phyloP scores from a whole-genome alignment of 2,113 vertebrate genomes.

The Scomber scombrus region DNA sequence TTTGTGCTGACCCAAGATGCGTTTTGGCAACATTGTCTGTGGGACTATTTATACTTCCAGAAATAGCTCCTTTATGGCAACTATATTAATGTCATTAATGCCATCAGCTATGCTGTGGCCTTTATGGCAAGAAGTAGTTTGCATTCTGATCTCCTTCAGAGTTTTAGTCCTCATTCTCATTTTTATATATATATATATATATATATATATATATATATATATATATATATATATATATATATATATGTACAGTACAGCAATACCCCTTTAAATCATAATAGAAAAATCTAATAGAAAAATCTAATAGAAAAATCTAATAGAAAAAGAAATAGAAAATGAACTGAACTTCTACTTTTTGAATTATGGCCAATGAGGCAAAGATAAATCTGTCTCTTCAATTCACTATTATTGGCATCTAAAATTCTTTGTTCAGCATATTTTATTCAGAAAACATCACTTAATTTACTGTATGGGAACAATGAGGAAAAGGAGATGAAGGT shows the following conservation, averaged over 20 bases:
- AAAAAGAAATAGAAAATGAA: neutral
- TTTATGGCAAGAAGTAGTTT: neutral
- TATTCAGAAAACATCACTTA: constrained; percentile 29
- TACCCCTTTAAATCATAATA: neutral
- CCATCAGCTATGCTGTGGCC: neutral
- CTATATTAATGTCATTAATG: neutral
- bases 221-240: neutral
- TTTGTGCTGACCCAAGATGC: too few species aligned
- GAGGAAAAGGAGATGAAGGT: neutral
- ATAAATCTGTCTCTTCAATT: constrained; percentile 1
- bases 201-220: neutral
- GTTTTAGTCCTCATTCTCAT: neutral
- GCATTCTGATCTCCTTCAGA: neutral
- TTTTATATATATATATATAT: neutral
- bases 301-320: neutral
- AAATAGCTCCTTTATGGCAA: too few species aligned
- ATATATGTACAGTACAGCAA: neutral
- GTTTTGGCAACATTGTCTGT: too few species aligned
- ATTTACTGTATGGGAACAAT: neutral
- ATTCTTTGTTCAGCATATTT: constrained; percentile 12
- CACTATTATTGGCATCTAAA: constrained; percentile 2
- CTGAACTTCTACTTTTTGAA: neutral
- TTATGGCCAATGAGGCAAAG: constrained; percentile 9
- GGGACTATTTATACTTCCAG: too few species aligned
- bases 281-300: neutral